Percentiles rank a stretch among this genome's conserved stretches.
Conservation (phyloP, 2,797 vertebrate species). For the Coracias cyanogaster region DNA sequence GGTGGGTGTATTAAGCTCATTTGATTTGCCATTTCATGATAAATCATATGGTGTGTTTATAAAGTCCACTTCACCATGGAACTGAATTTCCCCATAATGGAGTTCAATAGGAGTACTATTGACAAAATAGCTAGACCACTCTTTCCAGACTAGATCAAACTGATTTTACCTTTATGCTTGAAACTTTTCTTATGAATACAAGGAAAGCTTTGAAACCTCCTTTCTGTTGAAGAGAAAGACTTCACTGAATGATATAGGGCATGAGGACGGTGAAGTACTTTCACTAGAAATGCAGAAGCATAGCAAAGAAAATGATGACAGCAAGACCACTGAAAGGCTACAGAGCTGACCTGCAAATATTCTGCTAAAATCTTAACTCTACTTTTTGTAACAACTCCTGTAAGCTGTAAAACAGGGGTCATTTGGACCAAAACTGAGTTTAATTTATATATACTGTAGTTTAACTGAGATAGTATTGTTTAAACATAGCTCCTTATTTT, state of each 20-base stretch:
- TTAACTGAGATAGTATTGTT: slow-evolving; percentile 11
- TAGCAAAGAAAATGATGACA: not conserved
- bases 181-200: not conserved
- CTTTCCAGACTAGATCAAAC: not conserved
- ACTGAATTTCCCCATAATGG: not conserved
- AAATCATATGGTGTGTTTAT: not conserved
- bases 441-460: not conserved
- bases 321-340: not conserved
- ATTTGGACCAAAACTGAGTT: not conserved
- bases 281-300: not conserved
- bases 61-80: not conserved
- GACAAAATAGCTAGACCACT: not conserved
- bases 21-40: not conserved
- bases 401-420: not conserved
- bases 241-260: not conserved
- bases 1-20: not conserved
- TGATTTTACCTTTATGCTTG: not conserved
- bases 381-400: not conserved
- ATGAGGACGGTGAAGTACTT: not conserved
- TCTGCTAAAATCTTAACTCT: not conserved
- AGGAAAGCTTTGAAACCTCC: not conserved
- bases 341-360: not conserved
- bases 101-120: not conserved
- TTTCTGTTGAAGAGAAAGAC: not conserved
- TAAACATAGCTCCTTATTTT: not conserved